Conservation (phyloP, 1,140 invertebrate species). For the Neelides sp. region DNA sequence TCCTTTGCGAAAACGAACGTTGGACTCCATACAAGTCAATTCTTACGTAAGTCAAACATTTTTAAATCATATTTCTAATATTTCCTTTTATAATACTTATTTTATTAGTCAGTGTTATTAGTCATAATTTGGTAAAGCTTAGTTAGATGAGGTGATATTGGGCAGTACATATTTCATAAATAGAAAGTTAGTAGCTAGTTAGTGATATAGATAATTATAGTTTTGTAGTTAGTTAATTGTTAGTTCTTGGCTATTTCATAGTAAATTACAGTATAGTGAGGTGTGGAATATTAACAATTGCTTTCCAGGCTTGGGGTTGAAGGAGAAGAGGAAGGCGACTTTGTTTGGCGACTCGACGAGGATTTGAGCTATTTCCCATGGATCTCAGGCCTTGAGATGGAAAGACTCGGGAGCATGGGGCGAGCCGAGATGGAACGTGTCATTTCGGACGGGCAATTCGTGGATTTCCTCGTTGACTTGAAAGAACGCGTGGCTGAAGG, state of each 20-base stretch:
- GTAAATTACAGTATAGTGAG: no score
- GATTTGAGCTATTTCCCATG: conserved; percentile 30
- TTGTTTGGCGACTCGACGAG: conserved; percentile 29
- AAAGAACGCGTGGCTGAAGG: conserved; percentile 12
- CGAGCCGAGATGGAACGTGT: conserved; percentile 29
- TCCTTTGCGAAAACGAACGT: conserved; percentile 53
- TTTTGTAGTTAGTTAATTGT: no score
- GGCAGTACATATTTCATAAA: no score
- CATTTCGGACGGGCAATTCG: conserved; percentile 26
- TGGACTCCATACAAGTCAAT: conserved; percentile 43
- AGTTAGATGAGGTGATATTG: no score
- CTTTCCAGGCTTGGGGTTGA: conserved; percentile 20
- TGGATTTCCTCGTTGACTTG: conserved; percentile 29
- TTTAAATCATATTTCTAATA: no score
- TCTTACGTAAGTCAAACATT: conserved; percentile 24
- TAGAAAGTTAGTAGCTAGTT: no score
- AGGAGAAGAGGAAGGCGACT: conserved; percentile 19
- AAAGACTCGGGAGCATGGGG: conserved; percentile 27
- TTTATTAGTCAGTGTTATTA: no score
- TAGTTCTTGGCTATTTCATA: no score
- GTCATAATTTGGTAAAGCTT: no score
- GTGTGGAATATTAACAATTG: no score
- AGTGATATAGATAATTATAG: no score
- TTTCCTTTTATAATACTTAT: no score
- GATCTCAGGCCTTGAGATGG: conserved; percentile 28